phyloP scores from a whole-genome alignment of 1,140 invertebrate species.

The Bombus sibiricus region DNA sequence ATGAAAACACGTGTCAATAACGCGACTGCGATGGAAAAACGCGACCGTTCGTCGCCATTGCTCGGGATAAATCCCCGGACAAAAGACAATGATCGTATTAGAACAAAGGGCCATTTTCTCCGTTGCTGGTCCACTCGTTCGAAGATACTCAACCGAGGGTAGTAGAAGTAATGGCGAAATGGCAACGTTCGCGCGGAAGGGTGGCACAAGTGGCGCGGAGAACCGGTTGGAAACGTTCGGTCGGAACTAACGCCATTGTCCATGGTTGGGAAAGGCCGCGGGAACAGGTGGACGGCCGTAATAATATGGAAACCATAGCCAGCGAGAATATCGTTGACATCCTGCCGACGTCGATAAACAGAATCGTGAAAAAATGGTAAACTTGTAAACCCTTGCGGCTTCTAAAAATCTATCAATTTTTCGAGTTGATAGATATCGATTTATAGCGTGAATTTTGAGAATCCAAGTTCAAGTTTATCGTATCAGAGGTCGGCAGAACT shows the following conservation, averaged over 20 bases:
- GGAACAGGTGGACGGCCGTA: conserved; percentile 64
- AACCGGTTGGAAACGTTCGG: conserved; percentile 39
- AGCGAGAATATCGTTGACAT: conserved; percentile 5
- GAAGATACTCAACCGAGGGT: not conserved
- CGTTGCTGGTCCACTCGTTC: not conserved
- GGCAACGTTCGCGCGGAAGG: not conserved
- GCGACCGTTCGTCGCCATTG: not conserved
- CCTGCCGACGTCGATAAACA: no score
- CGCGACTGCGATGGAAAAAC: conserved; percentile 54
- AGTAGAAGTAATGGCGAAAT: not conserved
- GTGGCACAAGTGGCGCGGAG: not conserved
- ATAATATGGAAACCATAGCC: conserved; percentile 68
- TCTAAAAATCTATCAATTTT: no score
- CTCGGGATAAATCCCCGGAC: conserved; percentile 40
- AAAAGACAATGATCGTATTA: not conserved
- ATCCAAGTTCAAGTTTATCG: no score
- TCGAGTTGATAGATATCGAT: no score
- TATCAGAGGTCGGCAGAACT: no score
- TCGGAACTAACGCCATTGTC: conserved; percentile 43
- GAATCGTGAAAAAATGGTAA: no score
- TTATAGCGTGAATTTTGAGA: no score
- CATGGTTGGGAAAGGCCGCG: conserved; percentile 23
- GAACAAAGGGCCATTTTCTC: not conserved
- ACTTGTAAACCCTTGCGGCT: no score
- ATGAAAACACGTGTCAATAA: conserved; percentile 70